Conservation (phyloP, 2,888 invertebrate genomes). For the Polyommatus icarus region DNA sequence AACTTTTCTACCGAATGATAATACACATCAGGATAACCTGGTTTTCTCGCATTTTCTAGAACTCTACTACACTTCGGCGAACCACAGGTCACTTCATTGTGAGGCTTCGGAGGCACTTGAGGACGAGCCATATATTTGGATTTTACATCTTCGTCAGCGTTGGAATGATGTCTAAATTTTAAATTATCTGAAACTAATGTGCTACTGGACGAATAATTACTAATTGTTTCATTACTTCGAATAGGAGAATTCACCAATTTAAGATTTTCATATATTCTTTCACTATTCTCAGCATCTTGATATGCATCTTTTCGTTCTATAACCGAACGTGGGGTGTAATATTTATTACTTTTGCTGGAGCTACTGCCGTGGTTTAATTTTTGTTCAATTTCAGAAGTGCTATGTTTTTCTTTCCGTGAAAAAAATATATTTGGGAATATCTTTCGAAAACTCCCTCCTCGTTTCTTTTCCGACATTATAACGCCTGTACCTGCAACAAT, state of each 20-base stretch:
- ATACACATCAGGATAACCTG: constrained; percentile 64
- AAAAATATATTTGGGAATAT: constrained; percentile 67
- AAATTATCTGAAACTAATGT: constrained; percentile 67
- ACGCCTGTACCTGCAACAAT: constrained; percentile 45
- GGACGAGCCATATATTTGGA: constrained; percentile 54
- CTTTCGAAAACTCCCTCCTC: constrained; percentile 64
- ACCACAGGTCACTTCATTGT: constrained; percentile 47
- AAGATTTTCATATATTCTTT: constrained; percentile 71
- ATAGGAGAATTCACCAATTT: constrained; percentile 44
- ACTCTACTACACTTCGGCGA: constrained; percentile 41
- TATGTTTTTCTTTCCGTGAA: constrained; percentile 56
- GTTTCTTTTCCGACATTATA: constrained; percentile 65
- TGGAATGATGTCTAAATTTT: constrained; percentile 44
- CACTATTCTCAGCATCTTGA: constrained; percentile 46
- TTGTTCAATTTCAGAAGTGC: constrained; percentile 42
- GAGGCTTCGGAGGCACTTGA: constrained; percentile 54
- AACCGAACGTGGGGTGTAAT: constrained; percentile 58
- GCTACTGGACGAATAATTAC: constrained; percentile 66
- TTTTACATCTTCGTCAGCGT: constrained; percentile 44
- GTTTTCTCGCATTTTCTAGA: constrained; percentile 40
- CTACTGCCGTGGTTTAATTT: constrained; percentile 43
- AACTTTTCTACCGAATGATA: constrained; percentile 71
- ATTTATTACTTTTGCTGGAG: constrained; percentile 55
- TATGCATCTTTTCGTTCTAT: constrained; percentile 51
- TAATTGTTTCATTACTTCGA: constrained; percentile 49